Percentiles rank a stretch among this genome's conserved stretches.
Conservation (phyloP, 2,797 vertebrate species). For the Odontamblyopus lacepedii region DNA sequence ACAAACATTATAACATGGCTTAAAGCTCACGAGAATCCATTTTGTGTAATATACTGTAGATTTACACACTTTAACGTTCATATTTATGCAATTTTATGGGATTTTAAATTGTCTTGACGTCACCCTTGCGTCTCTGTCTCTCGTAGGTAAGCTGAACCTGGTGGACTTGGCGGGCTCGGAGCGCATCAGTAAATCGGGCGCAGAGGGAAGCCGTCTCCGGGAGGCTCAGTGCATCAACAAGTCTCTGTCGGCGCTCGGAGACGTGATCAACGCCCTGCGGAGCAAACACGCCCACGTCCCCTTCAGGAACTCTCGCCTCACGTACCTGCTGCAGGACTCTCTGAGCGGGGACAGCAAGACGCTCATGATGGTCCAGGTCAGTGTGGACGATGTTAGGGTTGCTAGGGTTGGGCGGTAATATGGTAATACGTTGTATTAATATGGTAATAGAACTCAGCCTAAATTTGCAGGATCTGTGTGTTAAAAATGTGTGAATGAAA, state of each 20-base stretch:
- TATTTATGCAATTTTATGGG: no score
- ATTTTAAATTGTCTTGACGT: background rate
- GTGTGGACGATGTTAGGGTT: conserved; percentile 11
- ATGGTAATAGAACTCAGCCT: no score
- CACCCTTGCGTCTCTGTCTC: background rate
- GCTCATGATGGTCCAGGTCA: conserved; percentile 96
- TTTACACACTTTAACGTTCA: no score
- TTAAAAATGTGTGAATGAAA: no score
- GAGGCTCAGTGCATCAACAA: conserved; percentile 98
- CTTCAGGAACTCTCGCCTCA: conserved; percentile 97
- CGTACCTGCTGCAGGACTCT: conserved; percentile 96
- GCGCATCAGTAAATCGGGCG: conserved; percentile 90
- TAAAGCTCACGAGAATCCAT: no score
- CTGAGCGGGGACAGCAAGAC: conserved; percentile 96
- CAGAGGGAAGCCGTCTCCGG: conserved; percentile 88
- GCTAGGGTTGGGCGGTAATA: no score
- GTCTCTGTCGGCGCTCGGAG: conserved; percentile 90
- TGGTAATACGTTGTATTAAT: no score
- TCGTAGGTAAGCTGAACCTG: conserved; percentile 91
- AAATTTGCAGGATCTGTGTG: no score
- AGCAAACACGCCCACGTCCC: conserved; percentile 89
- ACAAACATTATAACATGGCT: no score
- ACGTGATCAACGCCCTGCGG: conserved; percentile 92
- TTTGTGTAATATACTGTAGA: no score
- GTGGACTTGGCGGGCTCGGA: conserved; percentile 96